Base-by-base conservation (phyloP, 1,140 invertebrate species). In the Zaprionus inermis region DNA sequence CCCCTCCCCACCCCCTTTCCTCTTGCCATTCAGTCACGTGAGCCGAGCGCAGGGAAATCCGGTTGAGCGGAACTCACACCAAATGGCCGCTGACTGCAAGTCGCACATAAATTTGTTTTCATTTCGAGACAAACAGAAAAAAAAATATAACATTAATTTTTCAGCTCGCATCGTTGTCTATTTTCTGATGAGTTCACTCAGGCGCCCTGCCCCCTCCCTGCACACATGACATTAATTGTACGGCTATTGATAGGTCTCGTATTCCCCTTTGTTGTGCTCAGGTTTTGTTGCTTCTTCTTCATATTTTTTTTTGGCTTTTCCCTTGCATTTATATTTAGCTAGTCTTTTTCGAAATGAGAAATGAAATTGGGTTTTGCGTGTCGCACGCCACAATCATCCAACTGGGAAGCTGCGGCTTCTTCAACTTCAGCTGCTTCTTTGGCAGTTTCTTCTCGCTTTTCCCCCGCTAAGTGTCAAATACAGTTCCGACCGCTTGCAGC, bases 361-460 rank as follows among this genome's bases (percentile, higher is more conserved):
- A 51, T 59, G 71, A 74, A 86, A 88, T 88, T 77, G 79, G 83
- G 83, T 76, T 78, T 83, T 83, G 83, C 83, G 83, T 88, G 83
- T 38, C 60, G 71, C 84, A 88, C 83, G 83, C 70, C 66, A 79
- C 49, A 49, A 18, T n/a, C 24, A 51, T 22, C 28, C 22, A n/a
- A n/a, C n/a, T n/a, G n/a, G n/a, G n/a, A n/a, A n/a, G n/a, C 55
- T 54, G 32, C 12, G 18, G 11, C 55, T 18, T 54, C 24, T 34
- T 56, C 30, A 56, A 10, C 30, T 24, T 20, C 55, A 34, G 55
- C 22, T 52, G 20, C 20, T n/a, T n/a, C 51, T 28, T 5, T 28
- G 18, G 16, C 36, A 14, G 22, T 52, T 22, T 71, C 51, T 63
- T 55, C 20, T 36, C 22, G 54, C 20, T 44, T 49, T 24, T 63